Conservation (phyloP, 2,113 vertebrate species). For the Gasterosteus aculeatus region DNA sequence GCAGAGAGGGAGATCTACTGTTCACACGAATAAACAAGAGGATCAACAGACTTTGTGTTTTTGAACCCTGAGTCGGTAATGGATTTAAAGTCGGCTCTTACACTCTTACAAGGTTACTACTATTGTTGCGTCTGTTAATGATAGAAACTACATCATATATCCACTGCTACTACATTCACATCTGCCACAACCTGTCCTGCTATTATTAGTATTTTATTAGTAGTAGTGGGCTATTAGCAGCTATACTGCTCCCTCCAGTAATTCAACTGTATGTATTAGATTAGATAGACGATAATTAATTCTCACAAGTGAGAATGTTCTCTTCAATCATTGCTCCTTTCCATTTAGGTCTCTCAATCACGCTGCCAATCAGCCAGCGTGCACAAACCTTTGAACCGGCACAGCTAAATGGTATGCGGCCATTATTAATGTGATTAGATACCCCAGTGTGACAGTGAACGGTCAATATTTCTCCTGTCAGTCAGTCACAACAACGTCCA, state of each 20-base stretch:
- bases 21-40: constrained; percentile 15
- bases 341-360: not conserved
- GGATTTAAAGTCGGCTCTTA: not conserved
- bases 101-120: not conserved
- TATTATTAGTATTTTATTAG: not conserved
- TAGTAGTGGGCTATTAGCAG: not conserved
- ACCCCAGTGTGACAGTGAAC: not conserved
- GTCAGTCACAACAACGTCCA: not conserved
- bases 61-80: too few relatives aligned
- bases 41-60: not conserved
- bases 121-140: not conserved
- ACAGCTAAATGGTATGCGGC: not conserved
- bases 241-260: not conserved
- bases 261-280: not conserved
- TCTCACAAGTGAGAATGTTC: not conserved
- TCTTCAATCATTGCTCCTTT: not conserved
- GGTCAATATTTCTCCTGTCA: not conserved
- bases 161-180: not conserved
- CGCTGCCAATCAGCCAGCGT: not conserved
- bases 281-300: not conserved
- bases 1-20: constrained; percentile 23
- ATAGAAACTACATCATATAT: not conserved
- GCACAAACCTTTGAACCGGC: not conserved
- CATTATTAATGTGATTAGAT: not conserved
- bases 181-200: not conserved